Evolutionary conservation across 2,888 invertebrate species (phyloP).

Genomic region (Hirudinaria manillensis): DNA sequence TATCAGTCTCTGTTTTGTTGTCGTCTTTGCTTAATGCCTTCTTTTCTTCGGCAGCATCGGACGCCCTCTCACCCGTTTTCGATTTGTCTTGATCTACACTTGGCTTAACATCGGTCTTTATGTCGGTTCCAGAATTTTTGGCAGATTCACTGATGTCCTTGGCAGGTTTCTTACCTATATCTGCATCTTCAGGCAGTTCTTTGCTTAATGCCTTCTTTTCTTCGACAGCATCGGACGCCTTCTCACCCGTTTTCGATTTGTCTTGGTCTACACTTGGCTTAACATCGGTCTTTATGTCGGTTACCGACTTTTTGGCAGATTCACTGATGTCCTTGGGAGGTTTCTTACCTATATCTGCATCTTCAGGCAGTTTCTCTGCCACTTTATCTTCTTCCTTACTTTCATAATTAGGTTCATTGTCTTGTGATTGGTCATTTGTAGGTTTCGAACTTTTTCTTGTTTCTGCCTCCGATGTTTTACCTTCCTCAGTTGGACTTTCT

Average conservation of each 20-base stretch:
- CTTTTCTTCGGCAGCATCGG: neutral
- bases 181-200: neutral
- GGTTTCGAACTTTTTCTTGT: no score
- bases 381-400: neutral
- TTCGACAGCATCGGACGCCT: neutral
- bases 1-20: conserved; percentile 7
- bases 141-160: neutral
- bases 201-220: neutral
- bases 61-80: neutral
- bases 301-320: neutral
- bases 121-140: neutral
- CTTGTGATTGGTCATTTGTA: no score
- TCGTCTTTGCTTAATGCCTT: neutral
- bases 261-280: neutral
- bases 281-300: neutral
- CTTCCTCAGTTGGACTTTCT: no score
- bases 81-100: no score
- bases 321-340: neutral
- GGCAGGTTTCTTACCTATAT: neutral
- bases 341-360: neutral
- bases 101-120: neutral
- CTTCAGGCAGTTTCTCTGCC: neutral
- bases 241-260: neutral
- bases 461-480: no score
- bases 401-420: neutral